phyloP scores from a whole-genome alignment of 2,888 invertebrate species.

The Heliconius aoede region DNA sequence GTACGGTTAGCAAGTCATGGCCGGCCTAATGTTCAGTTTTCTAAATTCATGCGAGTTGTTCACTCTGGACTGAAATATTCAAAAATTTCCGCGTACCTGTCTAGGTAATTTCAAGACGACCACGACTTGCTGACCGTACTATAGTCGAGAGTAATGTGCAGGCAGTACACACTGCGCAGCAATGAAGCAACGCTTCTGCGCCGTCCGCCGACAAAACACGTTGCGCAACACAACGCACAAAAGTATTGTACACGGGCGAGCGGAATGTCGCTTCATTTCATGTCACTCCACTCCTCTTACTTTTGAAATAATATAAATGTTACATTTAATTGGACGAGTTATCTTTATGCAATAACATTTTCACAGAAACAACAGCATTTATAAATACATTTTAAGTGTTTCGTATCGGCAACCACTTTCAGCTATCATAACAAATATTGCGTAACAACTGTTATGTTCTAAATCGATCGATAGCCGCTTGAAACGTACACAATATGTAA shows the following conservation, averaged over 20 bases:
- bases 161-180: constrained; percentile 56
- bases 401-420: background rate
- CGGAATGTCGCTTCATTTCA: constrained; percentile 46
- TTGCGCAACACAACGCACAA: constrained; percentile 57
- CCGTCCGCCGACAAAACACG: constrained; percentile 53
- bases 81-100: no score
- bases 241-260: constrained; percentile 62
- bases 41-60: no score
- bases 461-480: constrained; percentile 11
- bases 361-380: background rate
- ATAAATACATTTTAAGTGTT: background rate
- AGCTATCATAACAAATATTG: constrained; percentile 29
- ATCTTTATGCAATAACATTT: constrained; percentile 30
- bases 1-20: no score
- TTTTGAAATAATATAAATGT: constrained; percentile 21
- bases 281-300: constrained; percentile 54
- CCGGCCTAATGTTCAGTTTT: no score
- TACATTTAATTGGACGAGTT: constrained; percentile 52
- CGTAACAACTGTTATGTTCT: constrained; percentile 18
- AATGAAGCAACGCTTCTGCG: constrained; percentile 54
- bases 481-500: background rate
- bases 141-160: constrained; percentile 23
- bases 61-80: no score
- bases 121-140: no score
- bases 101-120: no score